A percentile compares a stretch with the other conserved stretches of the same genome.
phyloP scores from a whole-genome alignment of 2,113 vertebrate species.

The Noctilio leporinus region DNA sequence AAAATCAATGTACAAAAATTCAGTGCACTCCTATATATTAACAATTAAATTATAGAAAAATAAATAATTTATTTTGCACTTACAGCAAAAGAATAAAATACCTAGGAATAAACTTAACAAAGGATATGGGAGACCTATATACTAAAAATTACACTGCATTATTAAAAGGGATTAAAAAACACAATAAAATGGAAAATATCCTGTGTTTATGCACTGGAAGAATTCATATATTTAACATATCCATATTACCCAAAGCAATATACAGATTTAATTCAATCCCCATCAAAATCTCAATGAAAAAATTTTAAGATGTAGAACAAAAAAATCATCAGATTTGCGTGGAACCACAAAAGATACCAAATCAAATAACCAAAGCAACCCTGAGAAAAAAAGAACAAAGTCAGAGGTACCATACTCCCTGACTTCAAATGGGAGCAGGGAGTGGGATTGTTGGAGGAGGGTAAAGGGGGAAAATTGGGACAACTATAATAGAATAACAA shows the following conservation, averaged over 20 bases:
- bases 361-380: not conserved
- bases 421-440: not conserved
- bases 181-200: not conserved
- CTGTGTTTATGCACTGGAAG: not conserved
- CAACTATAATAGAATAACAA: no score
- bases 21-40: not conserved
- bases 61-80: not conserved
- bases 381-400: not conserved
- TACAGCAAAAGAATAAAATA: not conserved
- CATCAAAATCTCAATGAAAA: not conserved
- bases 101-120: not conserved
- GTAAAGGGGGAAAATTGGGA: no score
- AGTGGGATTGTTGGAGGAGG: no score
- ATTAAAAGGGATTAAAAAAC: not conserved
- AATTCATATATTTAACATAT: not conserved
- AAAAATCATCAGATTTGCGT: not conserved
- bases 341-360: not conserved
- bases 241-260: not conserved
- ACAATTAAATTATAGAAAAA: not conserved
- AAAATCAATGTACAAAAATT: not conserved
- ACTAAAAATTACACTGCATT: not conserved
- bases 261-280: not conserved
- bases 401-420: not conserved
- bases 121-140: not conserved
- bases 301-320: not conserved